Conservation (phyloP, 2,888 invertebrate genomes). For the Diarsia rubi region DNA sequence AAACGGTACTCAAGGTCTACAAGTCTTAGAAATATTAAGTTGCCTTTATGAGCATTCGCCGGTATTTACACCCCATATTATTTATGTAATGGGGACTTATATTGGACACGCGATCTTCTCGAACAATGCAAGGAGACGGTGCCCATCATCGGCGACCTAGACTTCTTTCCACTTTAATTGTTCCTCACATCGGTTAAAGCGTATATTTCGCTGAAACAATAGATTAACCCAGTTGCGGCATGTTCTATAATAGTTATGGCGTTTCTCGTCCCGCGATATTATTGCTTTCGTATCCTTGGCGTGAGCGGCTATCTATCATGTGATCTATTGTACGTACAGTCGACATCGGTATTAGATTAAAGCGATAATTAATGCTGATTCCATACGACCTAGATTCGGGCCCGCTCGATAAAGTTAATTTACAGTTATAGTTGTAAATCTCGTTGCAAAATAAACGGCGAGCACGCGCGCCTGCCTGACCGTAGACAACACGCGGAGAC, state of each 20-base stretch:
- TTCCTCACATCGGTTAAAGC: conserved; percentile 83
- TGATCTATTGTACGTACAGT: conserved; percentile 89
- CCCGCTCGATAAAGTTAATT: conserved; percentile 90
- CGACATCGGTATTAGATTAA: conserved; percentile 89
- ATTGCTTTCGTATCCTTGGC: conserved; percentile 89
- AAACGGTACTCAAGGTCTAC: conserved; percentile 79
- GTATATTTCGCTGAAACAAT: conserved; percentile 86
- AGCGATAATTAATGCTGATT: conserved; percentile 91
- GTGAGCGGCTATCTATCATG: conserved; percentile 88
- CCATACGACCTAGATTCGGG: conserved; percentile 90
- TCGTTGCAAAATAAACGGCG: conserved; percentile 89
- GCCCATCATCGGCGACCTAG: conserved; percentile 84
- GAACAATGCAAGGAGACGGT: conserved; percentile 89
- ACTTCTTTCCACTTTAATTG: conserved; percentile 88
- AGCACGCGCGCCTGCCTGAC: conserved; percentile 87
- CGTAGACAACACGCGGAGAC: conserved; percentile 86
- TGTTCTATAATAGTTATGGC: conserved; percentile 78
- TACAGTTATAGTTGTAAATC: conserved; percentile 91
- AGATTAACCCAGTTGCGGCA: conserved; percentile 85
- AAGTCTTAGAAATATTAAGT: conserved; percentile 81
- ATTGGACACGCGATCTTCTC: conserved; percentile 87
- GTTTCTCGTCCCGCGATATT: conserved; percentile 77
- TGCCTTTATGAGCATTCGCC: conserved; percentile 76
- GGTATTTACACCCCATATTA: conserved; percentile 85
- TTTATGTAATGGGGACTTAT: conserved; percentile 89